Base-by-base conservation (phyloP, 1,140 invertebrate genomes). In the Trachymyrmex cornetzi region DNA sequence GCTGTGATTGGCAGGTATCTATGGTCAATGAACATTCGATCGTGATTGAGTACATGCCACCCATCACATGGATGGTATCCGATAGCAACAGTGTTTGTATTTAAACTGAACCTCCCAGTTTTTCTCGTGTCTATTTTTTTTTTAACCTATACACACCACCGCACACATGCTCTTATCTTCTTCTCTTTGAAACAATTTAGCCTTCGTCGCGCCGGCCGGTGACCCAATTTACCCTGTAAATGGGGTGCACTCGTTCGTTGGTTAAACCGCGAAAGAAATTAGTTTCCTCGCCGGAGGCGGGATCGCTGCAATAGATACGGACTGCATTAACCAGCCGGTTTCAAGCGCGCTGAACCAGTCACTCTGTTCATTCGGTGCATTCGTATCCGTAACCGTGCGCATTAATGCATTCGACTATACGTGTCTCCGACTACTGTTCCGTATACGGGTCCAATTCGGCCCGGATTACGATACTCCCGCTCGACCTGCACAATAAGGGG, bases 251-350 rank as follows among this genome's bases (percentile, higher is more conserved):
- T 57, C 30, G 80, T 74, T 27, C 27, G 34, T 4, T 55, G 67
- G 24, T 77, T 61, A 75, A 61, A 84, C 69, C 55, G 69, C 80
- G 80, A 84, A 75, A 84, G 80, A 75, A 84, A 84, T 84, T 84
- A 61, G 24, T 84, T 84, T 61, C 30, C 22, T 50, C 69, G 69
- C 24, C 69, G 44, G 19, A 27, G 57, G 24, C 34, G 79, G 38
- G 44, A 79, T 14, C 19, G 24, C 3, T 59, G 24, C 53, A 67
- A 30, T 44, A 59, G 79, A 71, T 59, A 55, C 64, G 22, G 16
- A 48, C 55, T 74, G 55, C 67, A 61, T 82, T 74, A 82, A 50
- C 34, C 38, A 55, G 67, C 19, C 53, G 53, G 69, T 24, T 82
- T 16, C 7, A 82, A 48, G 22, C n/a, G 38, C 53, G 24, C 53